A percentile compares a stretch with the other conserved stretches of the same genome.
Evolutionary conservation across 2,888 invertebrate genomes (phyloP).

Genomic region (Noctua janthina): DNA sequence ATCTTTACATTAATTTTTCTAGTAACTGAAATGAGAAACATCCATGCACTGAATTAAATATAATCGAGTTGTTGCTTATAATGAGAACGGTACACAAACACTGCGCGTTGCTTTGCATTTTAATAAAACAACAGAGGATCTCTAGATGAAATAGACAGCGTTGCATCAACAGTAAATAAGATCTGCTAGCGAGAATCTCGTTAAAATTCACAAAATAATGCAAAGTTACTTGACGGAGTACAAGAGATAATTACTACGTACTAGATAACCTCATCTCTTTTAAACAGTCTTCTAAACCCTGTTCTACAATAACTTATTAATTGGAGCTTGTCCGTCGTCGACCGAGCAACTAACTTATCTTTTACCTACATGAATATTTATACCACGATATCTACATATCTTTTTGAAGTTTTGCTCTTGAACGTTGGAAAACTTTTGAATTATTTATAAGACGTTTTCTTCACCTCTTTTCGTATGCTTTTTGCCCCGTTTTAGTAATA

Average conservation of each 20-base stretch:
- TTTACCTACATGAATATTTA: constrained; percentile 39
- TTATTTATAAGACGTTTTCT: constrained; percentile 35
- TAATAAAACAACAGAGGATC: neutral
- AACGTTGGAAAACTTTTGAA: constrained; percentile 22
- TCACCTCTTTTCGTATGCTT: constrained; percentile 12
- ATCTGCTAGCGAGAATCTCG: neutral
- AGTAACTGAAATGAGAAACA: constrained; percentile 15
- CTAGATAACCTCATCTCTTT: constrained; percentile 14
- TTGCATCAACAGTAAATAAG: neutral
- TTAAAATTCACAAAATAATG: constrained; percentile 9
- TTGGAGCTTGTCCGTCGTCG: constrained; percentile 2
- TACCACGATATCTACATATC: constrained; percentile 19
- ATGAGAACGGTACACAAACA: neutral
- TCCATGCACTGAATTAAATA: neutral
- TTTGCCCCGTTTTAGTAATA: constrained; percentile 20
- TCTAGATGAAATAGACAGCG: neutral
- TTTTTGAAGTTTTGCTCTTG: constrained; percentile 32
- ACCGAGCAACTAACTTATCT: constrained; percentile 26
- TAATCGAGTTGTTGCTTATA: neutral
- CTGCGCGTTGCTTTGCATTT: constrained; percentile 3
- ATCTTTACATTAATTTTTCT: neutral
- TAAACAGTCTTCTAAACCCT: neutral
- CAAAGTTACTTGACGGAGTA: neutral
- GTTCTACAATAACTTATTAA: constrained; percentile 28
- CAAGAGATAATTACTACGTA: constrained; percentile 18